These are phyloP conservation scores for Venturia canescens DNA, from an alignment of 1,140 invertebrate species.

Conservation along the genomic window DNA sequence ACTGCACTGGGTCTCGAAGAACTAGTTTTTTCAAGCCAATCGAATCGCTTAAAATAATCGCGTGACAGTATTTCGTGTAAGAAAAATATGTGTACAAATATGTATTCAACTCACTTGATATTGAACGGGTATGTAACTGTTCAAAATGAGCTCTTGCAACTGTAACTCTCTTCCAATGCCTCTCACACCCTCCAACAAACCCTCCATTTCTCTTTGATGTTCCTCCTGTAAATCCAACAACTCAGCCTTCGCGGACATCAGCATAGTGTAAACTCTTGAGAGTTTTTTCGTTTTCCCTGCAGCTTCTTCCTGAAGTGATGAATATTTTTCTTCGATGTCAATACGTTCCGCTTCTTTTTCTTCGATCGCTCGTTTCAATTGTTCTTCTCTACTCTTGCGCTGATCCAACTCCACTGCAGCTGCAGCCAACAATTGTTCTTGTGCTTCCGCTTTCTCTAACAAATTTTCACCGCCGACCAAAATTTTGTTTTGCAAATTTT, in stretches of 20 bases:
- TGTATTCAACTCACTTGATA: constrained; percentile 82
- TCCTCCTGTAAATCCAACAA: constrained; percentile 93
- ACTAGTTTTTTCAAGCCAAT: too few relatives aligned
- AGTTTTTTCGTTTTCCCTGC: constrained; percentile 95
- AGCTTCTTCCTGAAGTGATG: constrained; percentile 94
- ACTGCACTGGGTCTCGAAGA: too few relatives aligned
- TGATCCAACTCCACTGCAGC: constrained; percentile 94
- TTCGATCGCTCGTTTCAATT: constrained; percentile 88
- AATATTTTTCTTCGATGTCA: constrained; percentile 98
- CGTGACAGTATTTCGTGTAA: background rate
- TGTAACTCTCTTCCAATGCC: constrained; percentile 94
- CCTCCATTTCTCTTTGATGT: constrained; percentile 97
- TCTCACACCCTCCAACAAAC: constrained; percentile 93
- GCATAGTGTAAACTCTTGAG: constrained; percentile 89
- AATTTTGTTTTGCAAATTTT: constrained; percentile 95
- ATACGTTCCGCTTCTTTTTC: constrained; percentile 95
- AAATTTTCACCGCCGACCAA: constrained; percentile 99
- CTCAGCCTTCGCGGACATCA: constrained; percentile 91
- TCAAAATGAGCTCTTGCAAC: constrained; percentile 89
- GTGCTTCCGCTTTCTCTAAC: constrained; percentile 96
- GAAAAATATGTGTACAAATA: background rate
- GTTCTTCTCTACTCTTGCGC: constrained; percentile 88
- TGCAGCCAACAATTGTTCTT: constrained; percentile 93
- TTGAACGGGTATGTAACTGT: constrained; percentile 94
- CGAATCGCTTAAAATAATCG: too few relatives aligned